Evolutionary conservation across 2,888 invertebrate genomes (phyloP).

Genomic region (Callimorpha dominula): DNA sequence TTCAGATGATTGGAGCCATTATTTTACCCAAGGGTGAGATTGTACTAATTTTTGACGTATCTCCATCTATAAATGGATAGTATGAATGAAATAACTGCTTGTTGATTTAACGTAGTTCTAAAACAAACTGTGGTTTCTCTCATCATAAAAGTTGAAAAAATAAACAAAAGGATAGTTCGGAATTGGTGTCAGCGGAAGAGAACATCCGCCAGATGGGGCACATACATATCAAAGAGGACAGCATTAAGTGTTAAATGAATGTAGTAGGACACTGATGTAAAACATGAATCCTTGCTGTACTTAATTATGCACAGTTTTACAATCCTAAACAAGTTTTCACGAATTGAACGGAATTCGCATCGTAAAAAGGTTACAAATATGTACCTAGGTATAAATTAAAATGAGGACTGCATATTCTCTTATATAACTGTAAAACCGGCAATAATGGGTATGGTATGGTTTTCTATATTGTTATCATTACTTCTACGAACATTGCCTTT

Average conservation of each 20-base stretch:
- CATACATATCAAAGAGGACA: constrained; percentile 58
- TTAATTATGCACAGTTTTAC: background rate
- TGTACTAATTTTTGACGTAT: background rate
- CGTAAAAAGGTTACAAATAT: background rate
- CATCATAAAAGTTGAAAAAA: constrained; percentile 79
- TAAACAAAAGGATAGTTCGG: constrained; percentile 79
- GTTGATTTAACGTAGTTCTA: constrained; percentile 53
- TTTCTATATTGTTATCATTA: background rate
- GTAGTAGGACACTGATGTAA: constrained; percentile 16
- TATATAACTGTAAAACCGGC: background rate
- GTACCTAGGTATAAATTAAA: background rate
- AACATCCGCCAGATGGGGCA: constrained; percentile 85
- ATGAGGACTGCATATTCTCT: background rate
- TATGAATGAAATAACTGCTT: constrained; percentile 73
- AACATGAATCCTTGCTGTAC: constrained; percentile 4
- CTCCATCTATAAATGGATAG: constrained; percentile 30
- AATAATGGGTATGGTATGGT: background rate
- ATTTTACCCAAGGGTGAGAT: constrained; percentile 14
- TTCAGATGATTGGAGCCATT: constrained; percentile 22
- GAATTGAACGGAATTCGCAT: background rate
- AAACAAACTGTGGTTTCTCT: constrained; percentile 71
- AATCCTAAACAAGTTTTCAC: background rate
- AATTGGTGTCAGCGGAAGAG: constrained; percentile 82
- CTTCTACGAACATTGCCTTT: background rate
- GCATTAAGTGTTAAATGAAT: constrained; percentile 41